These are phyloP conservation scores for Caranx melampygus DNA, from an alignment of 2,113 vertebrate species.

Conservation along the genomic window DNA sequence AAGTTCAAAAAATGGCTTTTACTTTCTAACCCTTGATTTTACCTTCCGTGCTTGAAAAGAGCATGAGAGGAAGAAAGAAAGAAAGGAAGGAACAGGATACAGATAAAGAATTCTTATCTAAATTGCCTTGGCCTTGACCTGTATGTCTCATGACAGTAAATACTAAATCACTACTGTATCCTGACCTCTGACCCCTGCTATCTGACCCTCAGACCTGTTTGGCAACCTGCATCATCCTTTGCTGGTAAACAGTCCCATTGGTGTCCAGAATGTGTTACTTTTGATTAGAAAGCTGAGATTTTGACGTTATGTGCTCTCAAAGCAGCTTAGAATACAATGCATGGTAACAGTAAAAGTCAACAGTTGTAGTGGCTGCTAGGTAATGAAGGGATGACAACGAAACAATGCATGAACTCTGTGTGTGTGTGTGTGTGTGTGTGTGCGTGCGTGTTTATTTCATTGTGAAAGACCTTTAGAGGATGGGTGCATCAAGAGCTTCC, in stretches of 20 bases:
- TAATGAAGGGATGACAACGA: conserved; percentile 20
- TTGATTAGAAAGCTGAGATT: conserved; percentile 14
- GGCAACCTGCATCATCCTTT: conserved; percentile 39
- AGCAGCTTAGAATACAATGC: neutral
- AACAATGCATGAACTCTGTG: conserved; percentile 32
- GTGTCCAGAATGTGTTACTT: conserved; percentile 20
- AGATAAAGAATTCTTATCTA: conserved; percentile 77
- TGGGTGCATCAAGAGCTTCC: conserved; percentile 70
- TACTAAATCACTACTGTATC: conserved; percentile 70
- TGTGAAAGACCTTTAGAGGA: conserved; percentile 71
- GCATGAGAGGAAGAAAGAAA: conserved; percentile 57
- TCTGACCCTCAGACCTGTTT: conserved; percentile 42
- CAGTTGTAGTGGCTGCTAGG: conserved; percentile 15
- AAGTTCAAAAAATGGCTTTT: conserved; percentile 56
- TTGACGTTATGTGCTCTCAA: neutral
- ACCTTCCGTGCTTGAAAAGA: conserved; percentile 54
- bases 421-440: conserved; percentile 30
- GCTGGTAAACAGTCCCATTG: conserved; percentile 38
- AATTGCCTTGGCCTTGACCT: conserved; percentile 82
- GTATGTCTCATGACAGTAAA: conserved; percentile 64
- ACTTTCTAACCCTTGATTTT: conserved; percentile 55
- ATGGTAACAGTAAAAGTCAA: conserved; percentile 3
- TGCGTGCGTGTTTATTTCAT: conserved; percentile 43
- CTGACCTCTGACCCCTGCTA: conserved; percentile 61
- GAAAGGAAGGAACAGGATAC: conserved; percentile 67